A percentile compares a stretch with the other conserved stretches of the same genome.
Evolutionary conservation across 35 echinoderm and acorn worm genomes (phyloP).

Genomic region (Eucidaris tribuloides): DNA sequence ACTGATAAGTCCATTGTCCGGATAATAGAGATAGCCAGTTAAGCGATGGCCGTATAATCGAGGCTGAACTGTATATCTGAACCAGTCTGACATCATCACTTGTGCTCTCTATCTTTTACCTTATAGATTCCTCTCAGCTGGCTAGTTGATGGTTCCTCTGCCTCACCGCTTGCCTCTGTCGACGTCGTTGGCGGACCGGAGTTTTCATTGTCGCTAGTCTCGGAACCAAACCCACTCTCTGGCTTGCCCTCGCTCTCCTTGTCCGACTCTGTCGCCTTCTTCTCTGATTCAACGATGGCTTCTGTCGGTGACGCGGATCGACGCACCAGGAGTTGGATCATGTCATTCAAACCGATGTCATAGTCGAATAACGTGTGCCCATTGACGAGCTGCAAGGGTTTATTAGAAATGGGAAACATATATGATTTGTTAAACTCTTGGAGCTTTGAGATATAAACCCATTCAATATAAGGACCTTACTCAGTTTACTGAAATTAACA

Average conservation of each 20-base stretch:
- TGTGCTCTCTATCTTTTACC: too few relatives aligned
- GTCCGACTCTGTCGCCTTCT: neutral
- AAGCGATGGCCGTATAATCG: too few relatives aligned
- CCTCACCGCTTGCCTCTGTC: neutral
- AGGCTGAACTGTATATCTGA: too few relatives aligned
- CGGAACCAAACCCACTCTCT: constrained; percentile 87
- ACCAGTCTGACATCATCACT: too few relatives aligned
- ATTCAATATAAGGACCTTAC: too few relatives aligned
- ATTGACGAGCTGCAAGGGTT: constrained; percentile 74
- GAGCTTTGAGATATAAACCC: too few relatives aligned
- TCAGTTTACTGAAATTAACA: too few relatives aligned
- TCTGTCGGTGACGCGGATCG: neutral
- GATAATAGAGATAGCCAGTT: too few relatives aligned
- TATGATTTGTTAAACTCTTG: too few relatives aligned
- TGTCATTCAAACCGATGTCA: constrained; percentile 82
- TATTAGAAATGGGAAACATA: too few relatives aligned
- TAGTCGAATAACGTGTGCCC: constrained; percentile 91
- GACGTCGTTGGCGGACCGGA: neutral
- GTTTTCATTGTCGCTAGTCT: constrained; percentile 76
- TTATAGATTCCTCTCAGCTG: constrained; percentile 34
- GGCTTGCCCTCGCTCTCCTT: constrained; percentile 41
- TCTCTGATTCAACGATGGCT: neutral
- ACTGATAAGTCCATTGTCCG: too few relatives aligned
- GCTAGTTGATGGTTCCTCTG: constrained; percentile 57
- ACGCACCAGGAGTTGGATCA: constrained; percentile 84